These are phyloP conservation scores for Eulemur rufifrons DNA, from an alignment of 2,113 vertebrate genomes.

Conservation along the genomic window DNA sequence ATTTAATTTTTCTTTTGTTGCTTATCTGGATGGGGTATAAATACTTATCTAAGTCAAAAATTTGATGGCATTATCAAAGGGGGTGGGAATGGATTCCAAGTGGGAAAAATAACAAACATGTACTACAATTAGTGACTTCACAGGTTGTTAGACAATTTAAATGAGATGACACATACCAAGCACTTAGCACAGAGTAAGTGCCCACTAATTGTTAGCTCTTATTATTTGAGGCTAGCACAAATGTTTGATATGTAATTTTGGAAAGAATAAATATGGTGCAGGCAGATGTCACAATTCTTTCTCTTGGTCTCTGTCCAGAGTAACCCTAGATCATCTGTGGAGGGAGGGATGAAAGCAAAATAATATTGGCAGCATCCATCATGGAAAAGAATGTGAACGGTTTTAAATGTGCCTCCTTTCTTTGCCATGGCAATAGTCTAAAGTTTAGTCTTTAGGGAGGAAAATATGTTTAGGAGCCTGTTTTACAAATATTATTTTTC, in stretches of 20 bases:
- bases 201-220: neutral
- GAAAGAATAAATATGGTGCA: neutral
- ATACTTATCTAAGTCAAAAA: neutral
- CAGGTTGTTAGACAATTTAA: neutral
- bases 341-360: neutral
- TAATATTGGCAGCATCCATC: neutral
- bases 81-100: neutral
- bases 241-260: neutral
- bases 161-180: neutral
- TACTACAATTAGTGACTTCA: neutral
- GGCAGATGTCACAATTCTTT: neutral
- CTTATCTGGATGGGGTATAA: neutral
- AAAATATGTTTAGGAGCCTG: neutral
- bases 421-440: neutral
- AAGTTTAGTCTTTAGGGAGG: neutral
- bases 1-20: neutral
- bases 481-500: neutral
- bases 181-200: neutral
- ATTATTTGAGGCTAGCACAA: neutral
- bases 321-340: neutral
- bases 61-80: neutral
- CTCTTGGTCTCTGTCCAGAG: constrained; percentile 11
- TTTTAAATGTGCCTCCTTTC: neutral
- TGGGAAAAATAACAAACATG: neutral
- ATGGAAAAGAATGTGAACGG: neutral